phyloP scores from a whole-genome alignment of 2,797 vertebrate species.

The Platalea minor region DNA sequence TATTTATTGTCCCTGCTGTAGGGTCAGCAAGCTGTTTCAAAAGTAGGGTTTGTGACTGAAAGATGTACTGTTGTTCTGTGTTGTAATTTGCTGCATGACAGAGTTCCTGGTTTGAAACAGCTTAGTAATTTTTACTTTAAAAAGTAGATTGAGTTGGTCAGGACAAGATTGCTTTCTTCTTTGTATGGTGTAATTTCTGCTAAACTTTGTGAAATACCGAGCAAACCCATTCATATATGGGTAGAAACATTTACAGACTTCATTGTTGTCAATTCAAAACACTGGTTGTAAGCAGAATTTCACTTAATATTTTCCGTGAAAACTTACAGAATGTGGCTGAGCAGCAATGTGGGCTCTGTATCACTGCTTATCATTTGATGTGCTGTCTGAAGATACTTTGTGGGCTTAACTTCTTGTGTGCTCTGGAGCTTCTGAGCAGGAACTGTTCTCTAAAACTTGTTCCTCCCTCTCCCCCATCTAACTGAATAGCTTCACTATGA shows the following conservation, averaged over 20 bases:
- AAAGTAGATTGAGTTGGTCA: background rate
- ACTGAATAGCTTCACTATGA: background rate
- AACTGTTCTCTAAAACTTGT: background rate
- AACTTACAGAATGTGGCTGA: background rate
- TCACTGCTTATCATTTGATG: background rate
- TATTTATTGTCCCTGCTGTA: background rate
- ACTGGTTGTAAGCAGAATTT: background rate
- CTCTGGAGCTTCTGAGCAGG: background rate
- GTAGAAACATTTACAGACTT: background rate
- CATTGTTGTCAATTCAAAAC: background rate
- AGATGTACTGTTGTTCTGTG: background rate
- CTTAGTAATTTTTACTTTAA: background rate
- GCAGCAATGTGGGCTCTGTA: fast-evolving
- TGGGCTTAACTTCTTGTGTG: background rate
- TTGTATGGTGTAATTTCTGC: background rate
- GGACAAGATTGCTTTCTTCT: background rate
- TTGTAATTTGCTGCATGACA: background rate
- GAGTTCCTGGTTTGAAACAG: background rate
- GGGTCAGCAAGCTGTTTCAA: background rate
- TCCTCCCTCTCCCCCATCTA: background rate
- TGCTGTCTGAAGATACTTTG: background rate
- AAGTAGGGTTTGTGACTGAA: background rate
- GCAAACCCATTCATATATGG: background rate
- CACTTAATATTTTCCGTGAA: background rate
- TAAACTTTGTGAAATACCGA: background rate